Evolutionary conservation across 2,113 vertebrate species (phyloP), one percentile per base, ranked within the genome.

Genomic region (Eira barbara): DNA sequence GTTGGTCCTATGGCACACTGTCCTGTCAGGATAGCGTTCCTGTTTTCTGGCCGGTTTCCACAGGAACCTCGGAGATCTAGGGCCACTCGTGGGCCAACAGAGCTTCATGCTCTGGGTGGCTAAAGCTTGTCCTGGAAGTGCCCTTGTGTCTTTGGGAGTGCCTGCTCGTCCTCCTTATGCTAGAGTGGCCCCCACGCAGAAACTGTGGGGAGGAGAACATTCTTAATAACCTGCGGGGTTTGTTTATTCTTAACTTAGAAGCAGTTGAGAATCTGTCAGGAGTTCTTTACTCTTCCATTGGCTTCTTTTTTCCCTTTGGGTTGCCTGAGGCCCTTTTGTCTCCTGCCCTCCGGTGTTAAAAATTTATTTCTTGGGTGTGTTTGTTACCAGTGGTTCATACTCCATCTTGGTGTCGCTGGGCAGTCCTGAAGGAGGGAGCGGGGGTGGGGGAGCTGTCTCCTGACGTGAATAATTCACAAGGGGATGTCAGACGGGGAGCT

Each of bases 1-100:
- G 1, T 29, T 25, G 6, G 8, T 13, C n/a, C 5, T 3, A 0
- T 2, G 3, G 14, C 29, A 0, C 6, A 11, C 23, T 27, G 10
- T 6, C 2, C 3, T 57, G 49, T 71, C 69, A 39, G 34, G 36
- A 20, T 1, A 21, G 47, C 36, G 4, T 45, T 31, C 74, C 27
- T 65, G 34, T 25, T 52, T 86, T 39, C 85, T 89, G 88, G 39
- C 39, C 17, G 1, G 57, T 74, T 74, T 85, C 73, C 23, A 4
- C 18, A 31, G 31, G 23, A 27, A 31, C 6, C 45, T 91, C 81
- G 14, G 74, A 39, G 13, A 2, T 9, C 31, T n/a, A n/a, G 67
- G 49, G 36, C 25, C 31, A 42, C 15, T 78, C 27, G 12, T 42
- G 39, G 59, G 42, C 45, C 59, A 78, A 1, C 5, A 57, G 36